Evolutionary conservation across 2,113 vertebrate species (phyloP).

Genomic region (Tyto alba): DNA sequence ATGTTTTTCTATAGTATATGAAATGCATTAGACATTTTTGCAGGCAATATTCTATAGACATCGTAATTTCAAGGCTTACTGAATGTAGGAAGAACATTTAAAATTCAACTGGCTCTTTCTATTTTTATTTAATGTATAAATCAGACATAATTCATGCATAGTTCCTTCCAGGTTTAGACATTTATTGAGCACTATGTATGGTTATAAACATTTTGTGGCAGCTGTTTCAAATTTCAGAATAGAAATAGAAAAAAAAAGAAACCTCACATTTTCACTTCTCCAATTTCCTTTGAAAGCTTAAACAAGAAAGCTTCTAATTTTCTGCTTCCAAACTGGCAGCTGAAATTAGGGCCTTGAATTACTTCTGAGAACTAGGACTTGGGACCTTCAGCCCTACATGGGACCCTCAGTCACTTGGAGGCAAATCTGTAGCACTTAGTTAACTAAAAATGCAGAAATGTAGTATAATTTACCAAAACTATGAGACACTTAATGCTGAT

Average conservation of each 20-base stretch:
- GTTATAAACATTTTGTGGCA: slow-evolving; percentile 45
- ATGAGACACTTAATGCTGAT: neutral
- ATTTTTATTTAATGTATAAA: slow-evolving; percentile 61
- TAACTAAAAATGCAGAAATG: neutral
- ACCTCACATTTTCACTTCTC: slow-evolving; percentile 15
- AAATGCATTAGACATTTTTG: neutral
- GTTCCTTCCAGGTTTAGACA: slow-evolving; percentile 44
- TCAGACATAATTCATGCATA: slow-evolving; percentile 36
- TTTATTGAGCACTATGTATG: slow-evolving; percentile 12
- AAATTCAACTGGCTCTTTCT: slow-evolving; percentile 37
- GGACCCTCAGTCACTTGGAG: neutral
- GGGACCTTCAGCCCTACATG: neutral
- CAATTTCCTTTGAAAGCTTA: slow-evolving; percentile 18
- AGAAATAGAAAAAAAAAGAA: neutral
- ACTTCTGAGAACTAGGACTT: neutral
- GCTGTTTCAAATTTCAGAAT: slow-evolving; percentile 43
- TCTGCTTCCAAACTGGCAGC: neutral
- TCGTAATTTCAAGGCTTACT: neutral
- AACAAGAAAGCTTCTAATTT: neutral
- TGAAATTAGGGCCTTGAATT: neutral
- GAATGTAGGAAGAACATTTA: neutral
- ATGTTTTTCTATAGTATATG: neutral
- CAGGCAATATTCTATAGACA: neutral
- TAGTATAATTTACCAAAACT: neutral
- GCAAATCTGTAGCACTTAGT: neutral